Conservation (phyloP, 2,888 invertebrate genomes). For the Fragum whitleyi region DNA sequence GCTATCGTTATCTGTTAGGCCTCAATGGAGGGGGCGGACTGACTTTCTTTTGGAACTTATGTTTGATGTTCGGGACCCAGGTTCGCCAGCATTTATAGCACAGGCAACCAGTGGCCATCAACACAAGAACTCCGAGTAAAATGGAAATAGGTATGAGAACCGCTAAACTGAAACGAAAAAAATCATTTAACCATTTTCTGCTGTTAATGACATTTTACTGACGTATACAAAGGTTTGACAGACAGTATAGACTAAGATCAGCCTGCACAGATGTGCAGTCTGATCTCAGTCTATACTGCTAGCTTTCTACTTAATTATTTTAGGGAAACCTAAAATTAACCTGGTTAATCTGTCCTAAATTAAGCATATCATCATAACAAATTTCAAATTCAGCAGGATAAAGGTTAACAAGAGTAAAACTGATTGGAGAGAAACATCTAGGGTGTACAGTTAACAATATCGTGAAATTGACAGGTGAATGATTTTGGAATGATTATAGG, state of each 20-base stretch:
- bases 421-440: no score
- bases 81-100: constrained; percentile 30
- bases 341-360: not conserved
- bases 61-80: constrained; percentile 16
- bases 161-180: constrained; percentile 16
- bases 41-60: not conserved
- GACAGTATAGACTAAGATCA: no score
- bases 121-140: constrained; percentile 9
- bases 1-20: not conserved
- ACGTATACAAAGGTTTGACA: no score
- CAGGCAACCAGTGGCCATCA: constrained; percentile 7
- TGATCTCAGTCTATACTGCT: no score
- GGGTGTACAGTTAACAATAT: no score
- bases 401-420: not conserved
- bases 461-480: no score
- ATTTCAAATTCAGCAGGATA: no score
- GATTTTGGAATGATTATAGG: no score
- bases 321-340: not conserved
- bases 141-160: constrained; percentile 17
- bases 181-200: no score
- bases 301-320: no score
- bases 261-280: no score
- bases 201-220: no score
- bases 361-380: not conserved
- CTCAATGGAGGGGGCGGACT: not conserved